These are phyloP conservation scores for Podocnemis expansa DNA, from an alignment of 2,113 vertebrate genomes.

Conservation along the genomic window DNA sequence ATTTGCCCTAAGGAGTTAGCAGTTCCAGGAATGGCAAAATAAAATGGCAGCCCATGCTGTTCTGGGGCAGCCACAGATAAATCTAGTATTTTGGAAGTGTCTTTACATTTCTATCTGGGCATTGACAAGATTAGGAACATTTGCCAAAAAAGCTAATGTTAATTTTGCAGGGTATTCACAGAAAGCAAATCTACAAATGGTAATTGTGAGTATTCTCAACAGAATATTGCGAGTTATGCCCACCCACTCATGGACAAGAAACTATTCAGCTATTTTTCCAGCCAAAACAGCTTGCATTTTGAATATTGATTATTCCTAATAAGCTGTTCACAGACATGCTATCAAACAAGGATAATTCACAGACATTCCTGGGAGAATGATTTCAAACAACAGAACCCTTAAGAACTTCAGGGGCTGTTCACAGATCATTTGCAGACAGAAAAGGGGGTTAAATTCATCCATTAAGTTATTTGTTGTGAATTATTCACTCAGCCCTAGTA, in stretches of 20 bases:
- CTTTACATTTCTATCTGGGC: neutral
- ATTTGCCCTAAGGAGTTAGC: too few species aligned
- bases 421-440: constrained; percentile 53
- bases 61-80: neutral
- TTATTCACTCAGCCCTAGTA: constrained; percentile 49
- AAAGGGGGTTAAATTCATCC: constrained; percentile 35
- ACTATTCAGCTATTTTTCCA: neutral
- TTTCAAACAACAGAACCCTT: constrained; percentile 62
- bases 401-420: constrained; percentile 42
- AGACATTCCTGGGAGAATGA: constrained; percentile 44
- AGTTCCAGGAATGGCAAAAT: neutral
- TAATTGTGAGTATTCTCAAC: neutral
- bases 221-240: constrained; percentile 25
- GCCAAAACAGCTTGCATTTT: constrained; percentile 24
- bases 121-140: neutral
- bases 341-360: constrained; percentile 58
- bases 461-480: constrained; percentile 44
- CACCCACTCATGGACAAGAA: constrained; percentile 25
- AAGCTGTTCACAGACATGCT: neutral
- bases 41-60: neutral
- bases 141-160: neutral
- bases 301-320: constrained; percentile 4
- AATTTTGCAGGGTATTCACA: neutral
- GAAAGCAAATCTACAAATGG: neutral
- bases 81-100: neutral